These are phyloP conservation scores for Agrochola lota DNA, from an alignment of 2,888 invertebrate genomes.

Conservation along the genomic window DNA sequence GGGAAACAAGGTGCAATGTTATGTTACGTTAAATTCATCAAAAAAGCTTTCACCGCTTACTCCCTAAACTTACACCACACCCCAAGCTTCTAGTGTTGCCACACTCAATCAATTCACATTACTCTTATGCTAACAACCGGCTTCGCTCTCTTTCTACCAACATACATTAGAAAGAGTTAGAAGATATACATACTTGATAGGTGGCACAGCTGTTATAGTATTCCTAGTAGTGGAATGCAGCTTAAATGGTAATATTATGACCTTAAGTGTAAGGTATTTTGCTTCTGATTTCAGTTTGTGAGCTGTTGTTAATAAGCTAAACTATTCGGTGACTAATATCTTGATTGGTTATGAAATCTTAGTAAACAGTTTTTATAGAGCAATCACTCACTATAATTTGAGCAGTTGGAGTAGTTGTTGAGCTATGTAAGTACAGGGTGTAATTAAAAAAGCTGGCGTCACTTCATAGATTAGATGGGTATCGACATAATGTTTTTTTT, in stretches of 20 bases:
- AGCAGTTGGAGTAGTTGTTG: background rate
- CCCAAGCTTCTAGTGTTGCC: slow-evolving; percentile 63
- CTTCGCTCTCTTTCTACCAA: slow-evolving; percentile 48
- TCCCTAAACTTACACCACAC: slow-evolving; percentile 52
- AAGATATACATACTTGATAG: slow-evolving; percentile 51
- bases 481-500: background rate
- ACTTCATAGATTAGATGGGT: background rate
- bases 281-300: slow-evolving; percentile 23
- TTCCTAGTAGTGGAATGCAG: slow-evolving; percentile 58
- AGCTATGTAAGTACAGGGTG: no score
- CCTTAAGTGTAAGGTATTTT: slow-evolving; percentile 32
- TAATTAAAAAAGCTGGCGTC: no score
- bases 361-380: background rate
- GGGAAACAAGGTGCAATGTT: no score
- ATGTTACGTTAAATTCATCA: background rate
- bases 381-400: background rate
- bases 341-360: slow-evolving; percentile 8
- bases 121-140: slow-evolving; percentile 56
- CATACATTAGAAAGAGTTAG: slow-evolving; percentile 44
- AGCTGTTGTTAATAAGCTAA: background rate
- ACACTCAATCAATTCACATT: slow-evolving; percentile 65
- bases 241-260: slow-evolving; percentile 54
- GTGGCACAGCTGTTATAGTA: slow-evolving; percentile 63
- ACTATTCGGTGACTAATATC: slow-evolving; percentile 4
- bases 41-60: slow-evolving; percentile 10